These are phyloP conservation scores for Falco berigora DNA, from an alignment of 2,797 vertebrate genomes.

Conservation along the genomic window DNA sequence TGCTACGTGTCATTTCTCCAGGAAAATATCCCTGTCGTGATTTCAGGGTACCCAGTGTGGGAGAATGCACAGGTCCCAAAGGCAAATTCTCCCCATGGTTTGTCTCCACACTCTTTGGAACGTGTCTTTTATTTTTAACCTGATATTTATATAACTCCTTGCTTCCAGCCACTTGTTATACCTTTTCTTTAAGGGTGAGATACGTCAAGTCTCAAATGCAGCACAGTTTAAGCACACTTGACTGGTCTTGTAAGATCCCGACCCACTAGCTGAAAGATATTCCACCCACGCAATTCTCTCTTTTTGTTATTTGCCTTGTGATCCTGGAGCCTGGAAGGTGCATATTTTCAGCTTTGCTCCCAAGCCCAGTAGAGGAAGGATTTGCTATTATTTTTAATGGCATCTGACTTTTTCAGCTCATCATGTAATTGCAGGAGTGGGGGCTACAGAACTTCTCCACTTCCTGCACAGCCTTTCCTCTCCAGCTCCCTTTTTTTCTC, in stretches of 20 bases:
- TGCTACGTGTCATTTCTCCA: neutral
- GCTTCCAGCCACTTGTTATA: neutral
- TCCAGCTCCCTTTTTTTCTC: neutral
- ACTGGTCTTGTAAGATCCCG: neutral
- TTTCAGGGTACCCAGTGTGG: neutral
- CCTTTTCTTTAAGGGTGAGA: neutral
- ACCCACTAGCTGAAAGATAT: neutral
- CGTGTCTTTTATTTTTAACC: neutral
- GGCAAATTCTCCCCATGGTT: neutral
- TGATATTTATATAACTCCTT: neutral
- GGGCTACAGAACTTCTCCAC: neutral
- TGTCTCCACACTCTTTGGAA: neutral
- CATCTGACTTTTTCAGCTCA: constrained; percentile 5
- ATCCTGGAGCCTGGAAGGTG: neutral
- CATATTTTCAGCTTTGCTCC: constrained; percentile 12
- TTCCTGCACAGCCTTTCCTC: neutral
- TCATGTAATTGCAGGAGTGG: neutral
- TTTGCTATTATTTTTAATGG: constrained; percentile 37
- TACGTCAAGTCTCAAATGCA: constrained; percentile 1
- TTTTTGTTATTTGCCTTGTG: constrained; percentile 16
- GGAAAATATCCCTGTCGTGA: neutral
- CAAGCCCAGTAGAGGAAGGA: neutral
- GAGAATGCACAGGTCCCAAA: neutral
- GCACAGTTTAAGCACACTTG: constrained; percentile 4
- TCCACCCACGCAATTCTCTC: constrained; percentile 27